Conservation (phyloP, 1,140 invertebrate genomes). For the Drosophila varians region DNA sequence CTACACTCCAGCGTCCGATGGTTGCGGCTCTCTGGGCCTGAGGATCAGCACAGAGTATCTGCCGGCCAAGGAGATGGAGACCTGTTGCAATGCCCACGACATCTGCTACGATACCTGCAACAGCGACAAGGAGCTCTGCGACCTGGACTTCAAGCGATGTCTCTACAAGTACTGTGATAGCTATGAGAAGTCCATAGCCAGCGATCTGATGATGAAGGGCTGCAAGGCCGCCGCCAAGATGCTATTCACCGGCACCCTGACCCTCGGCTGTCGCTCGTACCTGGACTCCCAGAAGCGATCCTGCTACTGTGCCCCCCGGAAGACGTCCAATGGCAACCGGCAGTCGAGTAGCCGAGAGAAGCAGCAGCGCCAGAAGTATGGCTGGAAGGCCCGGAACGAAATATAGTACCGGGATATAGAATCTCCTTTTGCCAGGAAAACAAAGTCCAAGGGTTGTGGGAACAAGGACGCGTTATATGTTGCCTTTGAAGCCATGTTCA, state of each 20-base stretch:
- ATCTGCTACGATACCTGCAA: conserved; percentile 96
- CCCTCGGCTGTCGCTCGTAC: conserved; percentile 92
- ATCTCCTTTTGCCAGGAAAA: neutral
- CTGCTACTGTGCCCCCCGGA: conserved; percentile 87
- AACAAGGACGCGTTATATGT: conserved; percentile 41
- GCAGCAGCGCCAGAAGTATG: conserved; percentile 71
- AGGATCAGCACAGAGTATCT: conserved; percentile 90
- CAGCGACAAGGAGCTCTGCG: conserved; percentile 92
- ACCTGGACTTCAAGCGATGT: conserved; percentile 93
- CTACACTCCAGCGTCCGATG: conserved; percentile 90
- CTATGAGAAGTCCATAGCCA: conserved; percentile 86
- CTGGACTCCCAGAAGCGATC: conserved; percentile 91
- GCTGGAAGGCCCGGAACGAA: conserved; percentile 79
- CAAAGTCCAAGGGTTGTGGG: conserved; percentile 5
- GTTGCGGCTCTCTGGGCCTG: conserved; percentile 91
- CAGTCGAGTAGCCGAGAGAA: conserved; percentile 60
- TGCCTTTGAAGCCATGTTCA: conserved; percentile 44
- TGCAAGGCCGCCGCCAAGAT: conserved; percentile 93
- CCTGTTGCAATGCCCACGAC: conserved; percentile 94
- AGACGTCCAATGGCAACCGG: conserved; percentile 27
- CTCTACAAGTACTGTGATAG: conserved; percentile 92
- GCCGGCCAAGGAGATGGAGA: conserved; percentile 90
- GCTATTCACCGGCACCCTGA: conserved; percentile 91
- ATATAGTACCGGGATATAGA: conserved; percentile 58
- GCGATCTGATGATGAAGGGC: conserved; percentile 87